phyloP scores from a whole-genome alignment of 2,888 invertebrate genomes.

The Nomada fucata region DNA sequence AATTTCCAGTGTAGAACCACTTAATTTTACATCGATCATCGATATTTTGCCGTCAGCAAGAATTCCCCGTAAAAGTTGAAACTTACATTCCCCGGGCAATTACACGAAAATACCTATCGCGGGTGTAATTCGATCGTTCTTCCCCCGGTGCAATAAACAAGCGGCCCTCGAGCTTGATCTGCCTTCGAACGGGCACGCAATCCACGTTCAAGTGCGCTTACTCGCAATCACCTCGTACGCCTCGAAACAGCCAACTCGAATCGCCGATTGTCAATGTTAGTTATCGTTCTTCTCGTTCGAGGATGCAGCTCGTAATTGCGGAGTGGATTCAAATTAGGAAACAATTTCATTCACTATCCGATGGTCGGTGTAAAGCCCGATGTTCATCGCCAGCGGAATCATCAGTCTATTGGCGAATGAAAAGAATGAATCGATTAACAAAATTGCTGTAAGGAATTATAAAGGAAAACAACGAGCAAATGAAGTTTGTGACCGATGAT shows the following conservation, averaged over 20 bases:
- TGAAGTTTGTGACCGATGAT: background rate
- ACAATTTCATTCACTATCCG: constrained; percentile 73
- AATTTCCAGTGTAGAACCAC: background rate
- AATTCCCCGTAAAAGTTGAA: background rate
- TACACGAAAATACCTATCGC: background rate
- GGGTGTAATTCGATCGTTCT: constrained; percentile 31
- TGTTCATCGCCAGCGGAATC: constrained; percentile 57
- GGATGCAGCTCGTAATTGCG: constrained; percentile 1
- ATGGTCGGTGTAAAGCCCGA: constrained; percentile 39
- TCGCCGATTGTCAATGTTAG: constrained; percentile 55
- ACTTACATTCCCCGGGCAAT: background rate
- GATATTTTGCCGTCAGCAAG: background rate
- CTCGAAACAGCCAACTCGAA: constrained; percentile 40
- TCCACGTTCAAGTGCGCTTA: constrained; percentile 50
- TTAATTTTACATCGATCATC: no score
- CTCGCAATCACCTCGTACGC: constrained; percentile 38
- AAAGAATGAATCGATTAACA: constrained; percentile 19
- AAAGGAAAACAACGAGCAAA: background rate
- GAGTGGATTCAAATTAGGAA: constrained; percentile 64
- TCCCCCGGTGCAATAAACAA: constrained; percentile 19
- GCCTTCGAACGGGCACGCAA: constrained; percentile 39
- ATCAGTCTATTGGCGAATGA: constrained; percentile 58
- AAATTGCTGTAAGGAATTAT: no score
- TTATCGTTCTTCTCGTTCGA: constrained; percentile 36
- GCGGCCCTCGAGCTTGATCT: constrained; percentile 13